A percentile compares a stretch with the other conserved stretches of the same genome.
These are phyloP conservation scores for Epicampocera succincta DNA, from an alignment of 2,888 invertebrate species.

Conservation along the genomic window DNA sequence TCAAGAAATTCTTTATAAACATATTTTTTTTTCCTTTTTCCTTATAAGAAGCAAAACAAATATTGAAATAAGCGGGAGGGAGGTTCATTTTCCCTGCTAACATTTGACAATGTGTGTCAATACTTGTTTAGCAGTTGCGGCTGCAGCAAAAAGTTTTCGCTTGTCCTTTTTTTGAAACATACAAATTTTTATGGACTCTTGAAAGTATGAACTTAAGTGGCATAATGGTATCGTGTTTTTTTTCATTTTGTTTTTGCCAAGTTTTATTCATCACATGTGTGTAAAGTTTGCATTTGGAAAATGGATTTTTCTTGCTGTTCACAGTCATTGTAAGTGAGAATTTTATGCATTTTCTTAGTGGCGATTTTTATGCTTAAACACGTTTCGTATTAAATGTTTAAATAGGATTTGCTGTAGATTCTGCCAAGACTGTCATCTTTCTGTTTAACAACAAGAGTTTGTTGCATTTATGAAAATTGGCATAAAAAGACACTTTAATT, in stretches of 20 bases:
- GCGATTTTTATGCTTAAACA: conserved; percentile 80
- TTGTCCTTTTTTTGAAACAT: conserved; percentile 49
- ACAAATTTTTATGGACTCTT: conserved; percentile 68
- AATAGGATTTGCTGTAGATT: conserved; percentile 23
- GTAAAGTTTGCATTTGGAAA: conserved; percentile 61
- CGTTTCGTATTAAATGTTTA: conserved; percentile 78
- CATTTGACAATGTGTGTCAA: conserved; percentile 13
- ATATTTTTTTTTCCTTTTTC: conserved; percentile 4
- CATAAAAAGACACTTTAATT: neutral
- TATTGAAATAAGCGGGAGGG: conserved; percentile 24
- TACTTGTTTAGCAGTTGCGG: neutral
- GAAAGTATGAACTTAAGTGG: conserved; percentile 27
- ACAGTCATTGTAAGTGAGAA: conserved; percentile 25
- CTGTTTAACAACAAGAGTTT: neutral
- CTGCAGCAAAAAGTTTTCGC: neutral
- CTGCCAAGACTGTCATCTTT: conserved; percentile 1
- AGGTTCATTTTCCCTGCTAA: neutral
- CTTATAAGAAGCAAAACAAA: conserved; percentile 53
- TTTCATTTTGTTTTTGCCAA: conserved; percentile 11
- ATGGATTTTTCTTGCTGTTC: conserved; percentile 30
- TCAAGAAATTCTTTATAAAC: conserved; percentile 42
- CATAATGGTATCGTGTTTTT: conserved; percentile 22
- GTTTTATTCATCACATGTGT: conserved; percentile 68
- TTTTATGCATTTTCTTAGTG: conserved; percentile 79
- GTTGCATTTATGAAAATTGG: neutral